Evolutionary conservation across 2,113 vertebrate genomes (phyloP).

Genomic region (Scolopax mira): DNA sequence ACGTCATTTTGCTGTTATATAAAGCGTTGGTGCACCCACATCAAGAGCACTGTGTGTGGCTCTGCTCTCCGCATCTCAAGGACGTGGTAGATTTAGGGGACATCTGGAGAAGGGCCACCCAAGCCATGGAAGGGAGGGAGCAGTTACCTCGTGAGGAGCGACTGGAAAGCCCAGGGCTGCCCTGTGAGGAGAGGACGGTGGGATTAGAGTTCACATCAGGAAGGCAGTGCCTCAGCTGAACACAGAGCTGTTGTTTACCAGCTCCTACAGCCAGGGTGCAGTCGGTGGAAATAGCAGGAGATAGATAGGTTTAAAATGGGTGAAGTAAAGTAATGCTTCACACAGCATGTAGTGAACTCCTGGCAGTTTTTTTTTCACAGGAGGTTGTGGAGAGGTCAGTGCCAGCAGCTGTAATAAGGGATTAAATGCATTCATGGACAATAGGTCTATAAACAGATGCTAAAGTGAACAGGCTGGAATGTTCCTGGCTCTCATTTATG

Average conservation of each 20-base stretch:
- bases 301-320: not conserved
- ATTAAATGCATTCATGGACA: not conserved
- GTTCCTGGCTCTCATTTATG: not conserved
- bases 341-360: not conserved
- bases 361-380: not conserved
- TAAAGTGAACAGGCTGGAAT: not conserved
- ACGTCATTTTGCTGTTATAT: conserved; percentile 29
- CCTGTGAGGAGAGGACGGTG: not conserved
- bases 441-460: not conserved
- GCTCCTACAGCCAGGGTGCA: not conserved
- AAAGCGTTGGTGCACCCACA: not conserved
- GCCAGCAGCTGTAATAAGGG: conserved; percentile 10
- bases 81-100: not conserved
- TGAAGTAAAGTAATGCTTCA: not conserved
- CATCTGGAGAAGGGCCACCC: not conserved
- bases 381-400: not conserved
- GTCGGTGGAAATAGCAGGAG: not conserved
- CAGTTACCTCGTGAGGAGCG: not conserved
- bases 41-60: not conserved
- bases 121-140: not conserved
- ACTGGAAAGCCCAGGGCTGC: not conserved
- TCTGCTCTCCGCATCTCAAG: not conserved
- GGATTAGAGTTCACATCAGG: not conserved
- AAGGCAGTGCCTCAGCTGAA: not conserved
- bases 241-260: not conserved